Evolutionary conservation across 1,140 invertebrate genomes (phyloP).

Genomic region (Apolygus lucorum): DNA sequence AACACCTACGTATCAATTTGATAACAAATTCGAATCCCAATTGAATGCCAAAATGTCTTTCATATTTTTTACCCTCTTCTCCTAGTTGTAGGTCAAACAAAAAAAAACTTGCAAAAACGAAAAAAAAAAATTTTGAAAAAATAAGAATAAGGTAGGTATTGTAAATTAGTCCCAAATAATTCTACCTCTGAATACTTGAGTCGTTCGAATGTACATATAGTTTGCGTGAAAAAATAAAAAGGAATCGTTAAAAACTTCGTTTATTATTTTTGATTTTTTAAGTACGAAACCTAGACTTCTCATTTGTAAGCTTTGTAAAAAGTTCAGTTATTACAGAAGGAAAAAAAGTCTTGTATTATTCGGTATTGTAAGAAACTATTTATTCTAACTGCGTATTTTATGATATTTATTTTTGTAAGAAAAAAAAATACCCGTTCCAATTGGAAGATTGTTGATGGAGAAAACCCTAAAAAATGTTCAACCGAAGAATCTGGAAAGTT

Average conservation of each 20-base stretch:
- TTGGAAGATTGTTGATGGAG: neutral
- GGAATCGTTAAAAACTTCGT: neutral
- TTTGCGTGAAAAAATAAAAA: neutral
- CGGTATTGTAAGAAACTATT: constrained; percentile 7
- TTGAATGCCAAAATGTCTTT: constrained; percentile 8
- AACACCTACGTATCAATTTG: no score
- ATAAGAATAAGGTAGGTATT: neutral
- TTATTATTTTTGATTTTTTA: neutral
- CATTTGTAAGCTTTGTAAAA: constrained; percentile 6
- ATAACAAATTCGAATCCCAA: neutral
- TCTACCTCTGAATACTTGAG: constrained; percentile 5
- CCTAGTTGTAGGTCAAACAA: neutral
- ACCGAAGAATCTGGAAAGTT: constrained; percentile 3
- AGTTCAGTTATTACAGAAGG: neutral
- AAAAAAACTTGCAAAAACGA: neutral
- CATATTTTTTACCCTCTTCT: constrained; percentile 2
- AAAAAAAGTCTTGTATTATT: neutral
- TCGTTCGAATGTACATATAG: constrained; percentile 5
- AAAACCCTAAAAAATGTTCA: neutral
- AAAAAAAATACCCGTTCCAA: neutral
- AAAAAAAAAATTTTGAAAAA: neutral
- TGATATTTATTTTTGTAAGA: constrained; percentile 12
- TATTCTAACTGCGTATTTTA: constrained; percentile 1
- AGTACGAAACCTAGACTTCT: neutral
- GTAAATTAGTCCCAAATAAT: constrained; percentile 12